Percentiles rank a stretch among this genome's conserved stretches.
Evolutionary conservation across 2,888 invertebrate species (phyloP).

Genomic region (Linnaemya vulpina): DNA sequence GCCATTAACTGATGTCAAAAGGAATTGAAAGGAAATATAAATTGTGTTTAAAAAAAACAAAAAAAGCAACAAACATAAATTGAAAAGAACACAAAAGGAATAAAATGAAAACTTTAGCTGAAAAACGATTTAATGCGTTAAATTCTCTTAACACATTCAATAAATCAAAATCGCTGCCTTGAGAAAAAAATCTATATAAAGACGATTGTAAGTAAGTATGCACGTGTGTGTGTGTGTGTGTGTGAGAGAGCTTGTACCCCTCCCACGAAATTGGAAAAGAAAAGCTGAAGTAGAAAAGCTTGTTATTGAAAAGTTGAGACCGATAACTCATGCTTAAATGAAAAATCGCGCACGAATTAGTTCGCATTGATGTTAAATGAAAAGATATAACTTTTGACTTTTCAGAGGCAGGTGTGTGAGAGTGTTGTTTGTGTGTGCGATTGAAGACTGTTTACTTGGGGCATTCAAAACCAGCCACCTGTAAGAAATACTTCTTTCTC

Average conservation of each 20-base stretch:
- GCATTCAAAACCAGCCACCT: conserved; percentile 45
- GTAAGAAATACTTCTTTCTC: conserved; percentile 1
- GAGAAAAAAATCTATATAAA: background rate
- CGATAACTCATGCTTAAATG: conserved; percentile 59
- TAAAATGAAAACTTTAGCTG: background rate
- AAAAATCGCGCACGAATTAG: conserved; percentile 54
- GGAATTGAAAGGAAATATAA: conserved; percentile 19
- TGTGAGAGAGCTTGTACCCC: background rate
- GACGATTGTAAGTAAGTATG: background rate
- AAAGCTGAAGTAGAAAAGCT: conserved; percentile 42
- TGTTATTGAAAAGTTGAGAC: conserved; percentile 56
- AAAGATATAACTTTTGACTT: conserved; percentile 42
- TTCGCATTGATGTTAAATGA: conserved; percentile 52
- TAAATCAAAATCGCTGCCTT: conserved; percentile 65
- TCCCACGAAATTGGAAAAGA: conserved; percentile 8
- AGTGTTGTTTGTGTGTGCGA: background rate
- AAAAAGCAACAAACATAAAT: background rate
- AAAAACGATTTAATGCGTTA: conserved; percentile 33
- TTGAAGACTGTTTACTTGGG: background rate
- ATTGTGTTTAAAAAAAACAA: conserved; percentile 16
- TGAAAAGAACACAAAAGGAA: background rate
- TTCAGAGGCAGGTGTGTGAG: background rate
- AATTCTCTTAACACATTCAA: conserved; percentile 57
- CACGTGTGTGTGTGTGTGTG: background rate
- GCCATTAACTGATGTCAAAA: conserved; percentile 49